Evolutionary conservation across 2,888 invertebrate species (phyloP).

Genomic region (Melitaea athalia): DNA sequence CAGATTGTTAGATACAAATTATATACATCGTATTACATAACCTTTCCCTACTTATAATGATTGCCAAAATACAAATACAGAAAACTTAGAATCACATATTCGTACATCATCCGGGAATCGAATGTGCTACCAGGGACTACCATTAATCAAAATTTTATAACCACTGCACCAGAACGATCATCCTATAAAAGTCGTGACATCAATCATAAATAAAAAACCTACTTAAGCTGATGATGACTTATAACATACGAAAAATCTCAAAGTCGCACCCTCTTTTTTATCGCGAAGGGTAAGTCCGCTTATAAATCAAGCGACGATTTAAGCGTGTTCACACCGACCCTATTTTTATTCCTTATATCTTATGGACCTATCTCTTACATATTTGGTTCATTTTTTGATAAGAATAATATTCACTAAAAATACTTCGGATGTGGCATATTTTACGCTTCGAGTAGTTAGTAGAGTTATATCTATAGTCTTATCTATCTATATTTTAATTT

Average conservation of each 20-base stretch:
- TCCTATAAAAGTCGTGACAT: not conserved
- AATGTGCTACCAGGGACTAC: no score
- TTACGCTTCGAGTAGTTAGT: no score
- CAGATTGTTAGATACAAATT: no score
- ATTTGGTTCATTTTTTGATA: conserved; percentile 53
- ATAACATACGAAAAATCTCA: not conserved
- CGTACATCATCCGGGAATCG: no score
- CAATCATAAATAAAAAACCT: not conserved
- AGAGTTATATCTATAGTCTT: no score
- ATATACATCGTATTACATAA: no score
- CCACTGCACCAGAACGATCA: not conserved
- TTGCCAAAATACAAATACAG: no score
- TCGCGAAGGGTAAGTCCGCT: conserved; percentile 36
- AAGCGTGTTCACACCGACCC: conserved; percentile 67
- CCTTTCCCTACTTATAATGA: no score
- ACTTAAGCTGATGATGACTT: not conserved
- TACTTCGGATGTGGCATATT: conserved; percentile 24
- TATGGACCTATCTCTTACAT: conserved; percentile 53
- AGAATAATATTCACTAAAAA: conserved; percentile 12
- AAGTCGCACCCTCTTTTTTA: conserved; percentile 15
- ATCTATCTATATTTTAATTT: no score
- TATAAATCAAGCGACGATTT: conserved; percentile 66
- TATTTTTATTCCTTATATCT: conserved; percentile 63
- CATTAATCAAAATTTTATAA: not conserved
- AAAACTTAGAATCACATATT: no score